Evolutionary conservation across 1,140 invertebrate species (phyloP).

Genomic region (Psilanteris sp.): DNA sequence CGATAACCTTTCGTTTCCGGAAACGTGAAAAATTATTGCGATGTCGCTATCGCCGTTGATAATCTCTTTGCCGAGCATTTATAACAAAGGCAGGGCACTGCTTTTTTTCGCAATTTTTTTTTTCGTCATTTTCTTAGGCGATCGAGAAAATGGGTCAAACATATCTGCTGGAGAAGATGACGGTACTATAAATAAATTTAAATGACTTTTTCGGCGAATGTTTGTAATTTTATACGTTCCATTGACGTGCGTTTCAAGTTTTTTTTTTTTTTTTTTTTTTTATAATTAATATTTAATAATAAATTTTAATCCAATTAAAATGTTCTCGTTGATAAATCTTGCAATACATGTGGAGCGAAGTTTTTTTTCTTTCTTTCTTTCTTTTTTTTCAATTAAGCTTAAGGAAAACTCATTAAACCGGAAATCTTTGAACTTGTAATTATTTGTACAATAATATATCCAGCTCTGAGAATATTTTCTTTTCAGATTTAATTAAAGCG

Average conservation of each 20-base stretch:
- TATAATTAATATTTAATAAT: background rate
- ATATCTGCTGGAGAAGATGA: constrained; percentile 10
- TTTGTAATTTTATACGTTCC: background rate
- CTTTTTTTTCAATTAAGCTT: too few relatives aligned
- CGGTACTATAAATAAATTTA: constrained; percentile 1
- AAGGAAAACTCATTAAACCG: too few relatives aligned
- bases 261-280: background rate
- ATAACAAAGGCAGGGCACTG: background rate
- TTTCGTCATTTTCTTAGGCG: background rate
- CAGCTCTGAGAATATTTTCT: too few relatives aligned
- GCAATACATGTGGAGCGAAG: too few relatives aligned
- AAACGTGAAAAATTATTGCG: constrained; percentile 27
- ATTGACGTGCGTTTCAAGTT: background rate
- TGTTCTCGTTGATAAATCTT: background rate
- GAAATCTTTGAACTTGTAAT: too few relatives aligned
- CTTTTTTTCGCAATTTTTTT: background rate
- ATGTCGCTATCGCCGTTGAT: constrained; percentile 10
- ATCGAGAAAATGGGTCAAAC: constrained; percentile 12
- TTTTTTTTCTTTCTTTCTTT: too few relatives aligned
- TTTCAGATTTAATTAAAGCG: too few relatives aligned
- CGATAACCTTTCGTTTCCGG: constrained; percentile 45
- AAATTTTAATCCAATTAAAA: background rate
- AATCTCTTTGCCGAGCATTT: constrained; percentile 7
- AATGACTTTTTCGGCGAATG: background rate
- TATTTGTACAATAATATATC: too few relatives aligned